Base-by-base conservation (phyloP, 2,797 vertebrate species). In the Spinus pinus region DNA sequence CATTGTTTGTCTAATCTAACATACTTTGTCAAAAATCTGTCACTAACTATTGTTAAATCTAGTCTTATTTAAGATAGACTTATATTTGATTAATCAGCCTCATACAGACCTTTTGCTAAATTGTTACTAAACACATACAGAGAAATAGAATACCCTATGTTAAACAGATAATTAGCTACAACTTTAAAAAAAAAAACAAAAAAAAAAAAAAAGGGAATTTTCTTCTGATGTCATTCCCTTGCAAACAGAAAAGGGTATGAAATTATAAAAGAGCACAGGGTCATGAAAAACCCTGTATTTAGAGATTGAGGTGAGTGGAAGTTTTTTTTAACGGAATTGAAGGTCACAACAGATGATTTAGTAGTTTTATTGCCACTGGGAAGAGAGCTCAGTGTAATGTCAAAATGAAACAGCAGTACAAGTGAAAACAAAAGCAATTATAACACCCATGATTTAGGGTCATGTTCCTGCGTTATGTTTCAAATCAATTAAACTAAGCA, bases 401-500 rank as follows among this genome's bases (percentile, higher is more conserved):
- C 81, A 88, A 69, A 92, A 72, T 37, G 35, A 79, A 93, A 79
- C 66, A 65, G 8, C 46, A 61, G 30, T 44, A 84, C 21, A 75
- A 89, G 19, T n/a, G 58, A 91, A 85, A 95, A 94, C 33, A 94
- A 81, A 89, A 72, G 33, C 46, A 90, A 54, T 88, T 84, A 71
- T 67, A 86, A 71, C n/a, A 44, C 22, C 56, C 6, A 13, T 65
- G 56, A 77, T 86, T 93, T 88, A 61, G 12, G 30, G 46, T 62
- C 35, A 12, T 31, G 17, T 42, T 77, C 30, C 35, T 53, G 51
- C 23, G 7, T 14, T 75, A 62, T 20, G 58, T 60, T 92, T 92
- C n/a, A 73, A 31, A 77, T 72, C 54, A 69, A 8, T 62, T 70
- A 53, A 70, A 64, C 58, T 81, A 77, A 61, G 14, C 30, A 70